Evolutionary conservation across 2,888 invertebrate species (phyloP).

Genomic region (Drosophila mimetica): DNA sequence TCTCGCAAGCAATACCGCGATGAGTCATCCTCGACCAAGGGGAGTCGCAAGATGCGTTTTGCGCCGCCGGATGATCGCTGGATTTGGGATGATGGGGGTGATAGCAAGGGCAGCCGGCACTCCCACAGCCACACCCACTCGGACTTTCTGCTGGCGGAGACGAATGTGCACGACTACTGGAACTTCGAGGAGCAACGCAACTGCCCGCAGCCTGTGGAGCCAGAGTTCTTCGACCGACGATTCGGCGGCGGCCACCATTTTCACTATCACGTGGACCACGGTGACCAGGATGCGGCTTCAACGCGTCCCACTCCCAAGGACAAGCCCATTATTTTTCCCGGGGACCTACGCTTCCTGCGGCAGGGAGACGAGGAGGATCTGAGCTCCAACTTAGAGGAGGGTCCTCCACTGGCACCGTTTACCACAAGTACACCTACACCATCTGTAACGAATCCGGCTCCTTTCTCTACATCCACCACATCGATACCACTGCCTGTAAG

Average conservation of each 20-base stretch:
- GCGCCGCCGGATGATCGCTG: conserved; percentile 66
- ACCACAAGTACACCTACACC: conserved; percentile 9
- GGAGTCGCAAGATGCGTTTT: conserved; percentile 44
- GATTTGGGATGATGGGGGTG: conserved; percentile 74
- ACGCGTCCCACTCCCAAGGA: conserved; percentile 47
- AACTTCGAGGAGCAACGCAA: conserved; percentile 80
- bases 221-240: conserved; percentile 53
- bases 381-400: background rate
- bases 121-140: background rate
- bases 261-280: conserved; percentile 57
- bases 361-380: conserved; percentile 23
- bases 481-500: background rate
- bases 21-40: conserved; percentile 16
- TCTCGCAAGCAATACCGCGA: conserved; percentile 16
- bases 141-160: conserved; percentile 52
- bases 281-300: background rate
- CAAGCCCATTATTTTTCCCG: conserved; percentile 69
- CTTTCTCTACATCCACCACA: background rate
- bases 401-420: conserved; percentile 30
- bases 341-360: conserved; percentile 67
- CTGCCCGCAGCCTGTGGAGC: conserved; percentile 78
- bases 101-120: conserved; percentile 1
- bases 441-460: background rate
- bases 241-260: conserved; percentile 44
- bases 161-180: conserved; percentile 75